Evolutionary conservation across 2,797 vertebrate genomes (phyloP).

Genomic region (Sibirionetta formosa): DNA sequence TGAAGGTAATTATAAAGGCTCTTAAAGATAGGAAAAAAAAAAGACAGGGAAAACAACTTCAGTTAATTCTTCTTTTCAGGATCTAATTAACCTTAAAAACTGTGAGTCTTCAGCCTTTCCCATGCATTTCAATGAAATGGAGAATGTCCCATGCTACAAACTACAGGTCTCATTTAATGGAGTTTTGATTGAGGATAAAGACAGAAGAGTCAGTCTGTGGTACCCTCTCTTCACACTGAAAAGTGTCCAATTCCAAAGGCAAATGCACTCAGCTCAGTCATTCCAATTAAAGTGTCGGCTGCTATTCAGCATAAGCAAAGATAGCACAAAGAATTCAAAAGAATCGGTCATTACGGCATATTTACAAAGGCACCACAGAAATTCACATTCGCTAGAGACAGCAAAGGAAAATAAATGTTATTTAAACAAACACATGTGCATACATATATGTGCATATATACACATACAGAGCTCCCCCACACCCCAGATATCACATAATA

Average conservation of each 20-base stretch:
- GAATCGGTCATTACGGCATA: background rate
- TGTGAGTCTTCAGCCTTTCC: background rate
- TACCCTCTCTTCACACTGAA: constrained; percentile 40
- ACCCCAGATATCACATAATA: background rate
- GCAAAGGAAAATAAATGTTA: background rate
- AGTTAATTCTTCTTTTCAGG: constrained; percentile 32
- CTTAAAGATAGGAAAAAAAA: background rate
- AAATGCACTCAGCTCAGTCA: constrained; percentile 25
- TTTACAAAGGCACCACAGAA: constrained; percentile 11
- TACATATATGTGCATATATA: background rate
- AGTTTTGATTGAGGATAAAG: constrained; percentile 57
- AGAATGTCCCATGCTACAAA: background rate
- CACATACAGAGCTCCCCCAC: background rate
- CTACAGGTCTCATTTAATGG: constrained; percentile 44
- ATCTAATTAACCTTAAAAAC: constrained; percentile 58
- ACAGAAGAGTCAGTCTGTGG: constrained; percentile 1
- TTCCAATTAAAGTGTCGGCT: constrained; percentile 35
- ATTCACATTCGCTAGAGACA: background rate
- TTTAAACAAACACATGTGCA: background rate
- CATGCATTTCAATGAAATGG: constrained; percentile 27
- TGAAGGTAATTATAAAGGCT: background rate
- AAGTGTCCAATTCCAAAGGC: constrained; percentile 48
- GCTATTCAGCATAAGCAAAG: constrained; percentile 33
- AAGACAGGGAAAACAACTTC: background rate
- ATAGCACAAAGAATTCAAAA: constrained; percentile 21